A percentile compares a stretch with the other conserved stretches of the same genome.
phyloP scores from a whole-genome alignment of 2,113 vertebrate species.

The Oplegnathus fasciatus region DNA sequence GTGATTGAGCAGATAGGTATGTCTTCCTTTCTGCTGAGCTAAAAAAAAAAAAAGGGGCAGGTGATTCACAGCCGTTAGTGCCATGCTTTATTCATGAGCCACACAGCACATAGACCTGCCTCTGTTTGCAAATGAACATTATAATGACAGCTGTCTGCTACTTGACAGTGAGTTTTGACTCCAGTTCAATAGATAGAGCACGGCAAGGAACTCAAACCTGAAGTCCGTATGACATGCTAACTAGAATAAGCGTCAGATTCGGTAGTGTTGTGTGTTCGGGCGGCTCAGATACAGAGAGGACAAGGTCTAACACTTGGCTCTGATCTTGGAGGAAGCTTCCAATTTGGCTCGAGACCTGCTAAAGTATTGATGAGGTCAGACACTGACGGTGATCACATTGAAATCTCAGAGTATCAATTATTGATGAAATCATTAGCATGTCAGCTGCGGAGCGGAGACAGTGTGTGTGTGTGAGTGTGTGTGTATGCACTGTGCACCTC shows the following conservation, averaged over 20 bases:
- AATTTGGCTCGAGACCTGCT: conserved; percentile 47
- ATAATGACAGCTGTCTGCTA: conserved; percentile 39
- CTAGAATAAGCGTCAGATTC: neutral
- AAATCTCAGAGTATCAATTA: conserved; percentile 65
- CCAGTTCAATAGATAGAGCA: conserved; percentile 1
- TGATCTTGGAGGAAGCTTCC: conserved; percentile 35
- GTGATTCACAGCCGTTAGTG: conserved; percentile 29
- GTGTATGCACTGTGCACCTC: neutral
- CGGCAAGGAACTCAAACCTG: neutral
- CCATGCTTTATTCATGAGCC: conserved; percentile 51
- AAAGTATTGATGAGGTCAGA: conserved; percentile 67
- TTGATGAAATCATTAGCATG: conserved; percentile 64
- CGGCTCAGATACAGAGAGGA: neutral
- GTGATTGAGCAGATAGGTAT: neutral
- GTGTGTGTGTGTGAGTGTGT: neutral
- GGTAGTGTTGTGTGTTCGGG: neutral
- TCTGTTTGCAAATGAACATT: conserved; percentile 26
- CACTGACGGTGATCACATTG: conserved; percentile 55
- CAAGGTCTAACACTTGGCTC: neutral
- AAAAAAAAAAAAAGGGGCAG: neutral
- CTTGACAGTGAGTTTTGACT: conserved; percentile 4
- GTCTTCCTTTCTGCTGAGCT: neutral
- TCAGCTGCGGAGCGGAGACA: conserved; percentile 48
- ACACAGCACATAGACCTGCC: neutral
- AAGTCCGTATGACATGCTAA: neutral